These are phyloP conservation scores for Galbula dea DNA, from an alignment of 2,113 vertebrate genomes.

Conservation along the genomic window DNA sequence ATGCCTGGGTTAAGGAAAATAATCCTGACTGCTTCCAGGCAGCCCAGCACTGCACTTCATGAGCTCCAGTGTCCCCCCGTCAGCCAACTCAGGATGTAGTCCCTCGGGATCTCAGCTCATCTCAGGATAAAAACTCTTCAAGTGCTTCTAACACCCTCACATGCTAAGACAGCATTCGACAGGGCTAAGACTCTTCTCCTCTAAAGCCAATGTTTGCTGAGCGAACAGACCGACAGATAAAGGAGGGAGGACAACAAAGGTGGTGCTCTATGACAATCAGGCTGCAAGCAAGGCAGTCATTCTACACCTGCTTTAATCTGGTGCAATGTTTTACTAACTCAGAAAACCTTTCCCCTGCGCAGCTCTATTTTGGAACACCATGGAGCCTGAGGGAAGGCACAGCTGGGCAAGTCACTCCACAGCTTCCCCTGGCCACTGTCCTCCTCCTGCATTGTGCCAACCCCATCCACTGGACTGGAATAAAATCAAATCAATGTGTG, in stretches of 20 bases:
- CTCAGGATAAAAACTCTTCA: too few relatives aligned
- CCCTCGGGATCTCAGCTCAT: background rate
- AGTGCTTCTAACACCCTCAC: too few relatives aligned
- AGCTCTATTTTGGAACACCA: accelerated
- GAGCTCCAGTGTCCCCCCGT: too few relatives aligned
- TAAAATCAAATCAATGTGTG: background rate
- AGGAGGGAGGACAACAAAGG: background rate
- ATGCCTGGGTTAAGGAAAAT: background rate
- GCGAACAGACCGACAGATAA: background rate
- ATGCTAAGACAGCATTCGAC: accelerated
- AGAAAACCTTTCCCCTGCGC: background rate
- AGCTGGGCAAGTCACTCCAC: background rate
- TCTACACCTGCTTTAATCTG: background rate
- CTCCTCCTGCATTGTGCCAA: background rate
- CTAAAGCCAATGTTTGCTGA: background rate
- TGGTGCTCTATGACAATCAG: background rate
- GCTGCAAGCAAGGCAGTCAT: background rate
- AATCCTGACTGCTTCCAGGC: background rate
- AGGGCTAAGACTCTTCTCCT: background rate
- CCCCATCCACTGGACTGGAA: background rate
- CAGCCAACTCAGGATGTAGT: background rate
- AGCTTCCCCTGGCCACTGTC: background rate
- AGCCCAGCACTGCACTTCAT: background rate
- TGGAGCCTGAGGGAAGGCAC: accelerated
- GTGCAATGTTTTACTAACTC: accelerated